Conservation (phyloP, 2,113 vertebrate species). For the Nyctereutes procyonoides region DNA sequence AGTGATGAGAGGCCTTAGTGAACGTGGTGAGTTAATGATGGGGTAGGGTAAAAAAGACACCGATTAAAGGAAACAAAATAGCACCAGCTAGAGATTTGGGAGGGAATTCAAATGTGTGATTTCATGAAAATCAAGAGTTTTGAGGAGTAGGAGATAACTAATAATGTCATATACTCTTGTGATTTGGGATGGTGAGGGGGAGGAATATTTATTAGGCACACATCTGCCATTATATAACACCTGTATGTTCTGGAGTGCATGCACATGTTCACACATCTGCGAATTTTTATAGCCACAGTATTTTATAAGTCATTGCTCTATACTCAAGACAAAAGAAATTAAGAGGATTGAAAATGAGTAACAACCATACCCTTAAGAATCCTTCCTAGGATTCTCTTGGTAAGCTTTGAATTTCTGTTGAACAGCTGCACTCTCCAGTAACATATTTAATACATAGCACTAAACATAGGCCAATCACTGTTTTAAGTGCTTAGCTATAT, state of each 20-base stretch:
- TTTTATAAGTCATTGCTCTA: conserved; percentile 2
- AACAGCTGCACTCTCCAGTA: background rate
- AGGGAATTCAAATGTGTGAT: background rate
- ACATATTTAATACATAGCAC: background rate
- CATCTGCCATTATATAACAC: background rate
- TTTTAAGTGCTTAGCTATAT: background rate
- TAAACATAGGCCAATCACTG: background rate
- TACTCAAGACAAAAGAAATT: background rate
- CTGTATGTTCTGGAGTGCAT: background rate
- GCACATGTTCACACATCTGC: background rate
- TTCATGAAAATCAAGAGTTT: background rate
- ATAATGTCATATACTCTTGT: background rate
- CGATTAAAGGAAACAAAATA: background rate
- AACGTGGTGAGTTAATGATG: background rate
- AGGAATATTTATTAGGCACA: background rate
- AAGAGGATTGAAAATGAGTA: conserved; percentile 4
- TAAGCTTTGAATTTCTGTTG: background rate
- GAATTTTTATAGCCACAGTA: background rate
- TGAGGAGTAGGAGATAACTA: background rate
- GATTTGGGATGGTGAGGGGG: background rate
- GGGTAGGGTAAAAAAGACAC: background rate
- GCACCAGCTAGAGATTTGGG: background rate
- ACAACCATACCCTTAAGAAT: background rate
- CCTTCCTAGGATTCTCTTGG: background rate
- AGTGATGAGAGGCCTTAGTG: background rate